Evolutionary conservation across 1,140 invertebrate genomes (phyloP).

Genomic region (Pseudomyrmex gracilis): DNA sequence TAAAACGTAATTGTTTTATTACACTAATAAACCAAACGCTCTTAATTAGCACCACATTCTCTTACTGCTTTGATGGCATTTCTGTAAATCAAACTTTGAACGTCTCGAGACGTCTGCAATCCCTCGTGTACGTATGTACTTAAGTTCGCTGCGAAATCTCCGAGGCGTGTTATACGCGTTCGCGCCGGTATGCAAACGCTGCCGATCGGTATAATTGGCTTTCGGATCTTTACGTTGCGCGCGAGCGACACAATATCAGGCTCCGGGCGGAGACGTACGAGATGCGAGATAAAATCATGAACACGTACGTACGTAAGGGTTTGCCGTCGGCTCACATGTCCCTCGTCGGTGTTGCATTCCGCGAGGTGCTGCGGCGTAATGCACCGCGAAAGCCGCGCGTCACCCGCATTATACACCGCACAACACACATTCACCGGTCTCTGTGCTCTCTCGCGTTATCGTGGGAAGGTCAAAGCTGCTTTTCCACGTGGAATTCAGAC

Average conservation of each 20-base stretch:
- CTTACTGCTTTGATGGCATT: neutral
- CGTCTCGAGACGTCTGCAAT: neutral
- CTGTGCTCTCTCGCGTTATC: slow-evolving; percentile 49
- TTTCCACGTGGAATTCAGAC: slow-evolving; percentile 47
- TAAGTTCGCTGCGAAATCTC: neutral
- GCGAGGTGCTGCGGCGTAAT: slow-evolving; percentile 32
- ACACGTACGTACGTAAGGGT: slow-evolving; percentile 29
- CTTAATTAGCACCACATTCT: too few species aligned
- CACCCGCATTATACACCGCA: slow-evolving; percentile 14
- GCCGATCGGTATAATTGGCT: slow-evolving; percentile 32
- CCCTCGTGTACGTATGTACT: neutral
- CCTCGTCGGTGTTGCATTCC: slow-evolving; percentile 34
- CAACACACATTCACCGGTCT: slow-evolving; percentile 34
- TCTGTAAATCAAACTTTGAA: neutral
- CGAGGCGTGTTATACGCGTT: neutral
- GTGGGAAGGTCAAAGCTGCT: slow-evolving; percentile 50
- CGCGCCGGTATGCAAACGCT: slow-evolving; percentile 14
- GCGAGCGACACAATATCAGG: slow-evolving; percentile 33
- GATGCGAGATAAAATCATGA: slow-evolving; percentile 45
- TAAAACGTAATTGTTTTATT: too few species aligned
- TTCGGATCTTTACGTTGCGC: slow-evolving; percentile 14
- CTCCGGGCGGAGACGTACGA: slow-evolving; percentile 26
- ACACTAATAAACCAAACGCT: too few species aligned
- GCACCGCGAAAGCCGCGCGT: slow-evolving; percentile 47
- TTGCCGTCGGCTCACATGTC: slow-evolving; percentile 23